phyloP scores from a whole-genome alignment of 2,113 vertebrate species.

The Sminthopsis crassicaudata region DNA sequence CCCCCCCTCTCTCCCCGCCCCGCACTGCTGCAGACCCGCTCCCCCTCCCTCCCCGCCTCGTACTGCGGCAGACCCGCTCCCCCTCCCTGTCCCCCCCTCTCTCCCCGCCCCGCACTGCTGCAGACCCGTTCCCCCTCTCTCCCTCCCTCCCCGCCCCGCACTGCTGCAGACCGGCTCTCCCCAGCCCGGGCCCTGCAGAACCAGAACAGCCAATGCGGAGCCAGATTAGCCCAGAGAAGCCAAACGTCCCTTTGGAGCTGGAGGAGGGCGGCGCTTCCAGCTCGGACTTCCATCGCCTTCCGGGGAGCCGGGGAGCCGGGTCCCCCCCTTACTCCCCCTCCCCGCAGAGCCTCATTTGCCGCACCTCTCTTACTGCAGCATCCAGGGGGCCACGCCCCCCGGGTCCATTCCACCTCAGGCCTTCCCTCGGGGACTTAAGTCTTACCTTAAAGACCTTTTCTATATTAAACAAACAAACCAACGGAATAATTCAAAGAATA shows the following conservation, averaged over 20 bases:
- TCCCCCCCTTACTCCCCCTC: too few relatives aligned
- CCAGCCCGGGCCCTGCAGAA: too few relatives aligned
- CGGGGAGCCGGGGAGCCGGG: not conserved
- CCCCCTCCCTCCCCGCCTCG: too few relatives aligned
- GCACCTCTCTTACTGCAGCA: not conserved
- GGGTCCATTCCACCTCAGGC: not conserved
- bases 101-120: too few relatives aligned
- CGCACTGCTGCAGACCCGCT: too few relatives aligned
- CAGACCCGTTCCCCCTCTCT: too few relatives aligned
- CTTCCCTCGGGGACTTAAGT: not conserved
- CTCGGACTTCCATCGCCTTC: not conserved
- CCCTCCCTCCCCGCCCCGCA: too few relatives aligned
- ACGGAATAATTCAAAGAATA: not conserved
- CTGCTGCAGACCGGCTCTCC: too few relatives aligned
- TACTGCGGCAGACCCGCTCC: too few relatives aligned
- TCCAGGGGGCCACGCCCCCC: too few relatives aligned
- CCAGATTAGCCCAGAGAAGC: not conserved
- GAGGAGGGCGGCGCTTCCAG: not conserved
- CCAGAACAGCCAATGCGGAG: not conserved
- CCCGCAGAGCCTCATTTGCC: not conserved
- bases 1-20: too few relatives aligned
- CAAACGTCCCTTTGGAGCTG: not conserved
- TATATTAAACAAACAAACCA: not conserved
- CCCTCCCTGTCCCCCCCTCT: too few relatives aligned
- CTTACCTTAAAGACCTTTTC: not conserved